These are phyloP conservation scores for Varecia variegata DNA, from an alignment of 2,797 vertebrate species.

Conservation along the genomic window DNA sequence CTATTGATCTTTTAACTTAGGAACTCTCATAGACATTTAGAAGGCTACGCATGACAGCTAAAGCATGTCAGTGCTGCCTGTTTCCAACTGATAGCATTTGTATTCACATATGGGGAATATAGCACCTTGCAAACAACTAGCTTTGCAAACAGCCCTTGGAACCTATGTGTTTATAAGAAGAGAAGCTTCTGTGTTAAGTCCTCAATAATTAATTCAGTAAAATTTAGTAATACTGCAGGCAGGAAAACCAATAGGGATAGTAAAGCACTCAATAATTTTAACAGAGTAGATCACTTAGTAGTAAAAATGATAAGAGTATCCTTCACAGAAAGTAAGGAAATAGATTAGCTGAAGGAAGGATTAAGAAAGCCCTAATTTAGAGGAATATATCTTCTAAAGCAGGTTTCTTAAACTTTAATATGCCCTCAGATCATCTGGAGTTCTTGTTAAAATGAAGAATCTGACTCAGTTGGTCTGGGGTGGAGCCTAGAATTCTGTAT, in stretches of 20 bases:
- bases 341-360: constrained; percentile 34
- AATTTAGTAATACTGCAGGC: constrained; percentile 6
- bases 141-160: background rate
- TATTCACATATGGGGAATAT: background rate
- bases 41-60: background rate
- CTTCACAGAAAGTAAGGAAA: constrained; percentile 14
- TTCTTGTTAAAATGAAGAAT: background rate
- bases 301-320: constrained; percentile 32
- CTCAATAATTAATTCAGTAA: constrained; percentile 16
- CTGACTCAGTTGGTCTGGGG: background rate
- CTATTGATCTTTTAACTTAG: constrained; percentile 23
- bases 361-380: constrained; percentile 21
- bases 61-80: background rate
- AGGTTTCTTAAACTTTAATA: constrained; percentile 29
- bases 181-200: constrained; percentile 8
- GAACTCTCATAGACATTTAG: background rate
- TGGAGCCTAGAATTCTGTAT: background rate
- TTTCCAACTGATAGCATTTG: background rate
- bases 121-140: background rate
- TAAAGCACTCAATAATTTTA: constrained; percentile 32
- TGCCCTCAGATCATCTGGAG: background rate
- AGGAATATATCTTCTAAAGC: background rate
- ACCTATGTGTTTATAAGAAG: background rate
- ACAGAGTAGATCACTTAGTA: constrained; percentile 9
- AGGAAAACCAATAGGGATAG: background rate